Percentiles rank a stretch among this genome's conserved stretches.
Evolutionary conservation across 2,888 invertebrate genomes (phyloP).

Genomic region (Protula sp.): DNA sequence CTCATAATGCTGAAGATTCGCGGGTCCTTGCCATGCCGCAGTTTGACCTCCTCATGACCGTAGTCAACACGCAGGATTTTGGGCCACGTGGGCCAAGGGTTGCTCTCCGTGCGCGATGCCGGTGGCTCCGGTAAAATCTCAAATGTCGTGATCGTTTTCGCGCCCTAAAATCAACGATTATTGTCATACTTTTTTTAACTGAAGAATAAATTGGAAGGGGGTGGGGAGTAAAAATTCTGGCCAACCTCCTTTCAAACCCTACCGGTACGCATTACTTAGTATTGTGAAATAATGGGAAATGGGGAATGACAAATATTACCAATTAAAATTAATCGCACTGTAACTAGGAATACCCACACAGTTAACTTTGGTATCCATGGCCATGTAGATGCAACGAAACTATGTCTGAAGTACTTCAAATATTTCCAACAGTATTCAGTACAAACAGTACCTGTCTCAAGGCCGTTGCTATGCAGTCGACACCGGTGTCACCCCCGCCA

Average conservation of each 20-base stretch:
- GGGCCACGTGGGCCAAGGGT: conserved; percentile 99
- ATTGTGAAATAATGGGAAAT: too few relatives aligned
- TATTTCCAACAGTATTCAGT: too few relatives aligned
- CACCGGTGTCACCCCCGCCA: conserved; percentile 80
- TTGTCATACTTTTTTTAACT: too few relatives aligned
- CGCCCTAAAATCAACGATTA: conserved; percentile 72
- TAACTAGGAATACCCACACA: too few relatives aligned
- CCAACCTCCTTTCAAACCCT: neutral
- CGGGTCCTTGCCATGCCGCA: conserved; percentile 68
- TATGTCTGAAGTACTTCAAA: too few relatives aligned
- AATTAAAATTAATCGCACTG: too few relatives aligned
- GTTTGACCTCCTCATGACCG: conserved; percentile 92
- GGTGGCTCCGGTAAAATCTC: conserved; percentile 95
- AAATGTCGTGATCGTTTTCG: conserved; percentile 86
- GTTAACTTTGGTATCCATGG: too few relatives aligned
- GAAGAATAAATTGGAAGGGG: too few relatives aligned
- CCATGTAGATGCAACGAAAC: too few relatives aligned
- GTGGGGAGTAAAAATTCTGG: neutral
- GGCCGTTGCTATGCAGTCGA: conserved; percentile 97
- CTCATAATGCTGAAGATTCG: conserved; percentile 88
- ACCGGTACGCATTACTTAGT: neutral
- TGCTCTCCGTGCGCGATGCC: conserved; percentile 71
- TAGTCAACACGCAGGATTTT: conserved; percentile 94
- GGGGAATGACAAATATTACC: too few relatives aligned
- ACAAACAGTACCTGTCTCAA: conserved; percentile 86